Base-by-base conservation (phyloP, 2,797 vertebrate genomes). In the Luscinia luscinia region DNA sequence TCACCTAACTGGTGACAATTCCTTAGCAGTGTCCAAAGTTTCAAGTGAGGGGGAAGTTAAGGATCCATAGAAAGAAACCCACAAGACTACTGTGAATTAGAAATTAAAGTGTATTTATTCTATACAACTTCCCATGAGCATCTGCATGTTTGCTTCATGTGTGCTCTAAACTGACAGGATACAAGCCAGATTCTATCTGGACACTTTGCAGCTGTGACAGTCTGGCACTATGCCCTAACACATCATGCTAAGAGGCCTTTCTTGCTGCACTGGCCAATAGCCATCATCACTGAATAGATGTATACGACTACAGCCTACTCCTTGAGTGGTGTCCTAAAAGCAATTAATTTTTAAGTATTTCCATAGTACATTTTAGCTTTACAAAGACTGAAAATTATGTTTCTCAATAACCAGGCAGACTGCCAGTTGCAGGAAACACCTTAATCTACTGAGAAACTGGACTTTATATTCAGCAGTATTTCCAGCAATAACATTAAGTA, bases 81-180 rank as follows among this genome's bases (percentile, higher is more conserved):
- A 0, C 15, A 49, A 74, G 48, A 63, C 52, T 36, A 38, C 23
- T 34, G 12, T 57, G 49, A 92, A 70, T 45, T 34, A 75, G 40
- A 49, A 63, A 59, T 46, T 48, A n/a, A 80, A 64, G 15, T 15
- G 55, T 54, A 58, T 77, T 88, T 83, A 77, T 69, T 79, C 75
- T 64, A 51, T 17, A 38, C 24, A 74, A 52, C n/a, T 91, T 85
- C 84, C 49, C n/a, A 80, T 9, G 57, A 34, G 26, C 52, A 89
- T 45, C 55, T 77, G 45, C 34, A 80, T n/a, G 61, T 83, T 82
- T 80, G 38, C 38, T 87, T 92, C 84, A 83, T n/a, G 43, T n/a
- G 59, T 87, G 70, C 79, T 70, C 52, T 91, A 24, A 87, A 80
- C 36, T n/a, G 81, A 79, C 30, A 83, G 89, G 49, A 36, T 38